Percentiles rank a stretch among this genome's conserved stretches.
Evolutionary conservation across 2,888 invertebrate genomes (phyloP).

Genomic region (Dyspetes luteomarginatus): DNA sequence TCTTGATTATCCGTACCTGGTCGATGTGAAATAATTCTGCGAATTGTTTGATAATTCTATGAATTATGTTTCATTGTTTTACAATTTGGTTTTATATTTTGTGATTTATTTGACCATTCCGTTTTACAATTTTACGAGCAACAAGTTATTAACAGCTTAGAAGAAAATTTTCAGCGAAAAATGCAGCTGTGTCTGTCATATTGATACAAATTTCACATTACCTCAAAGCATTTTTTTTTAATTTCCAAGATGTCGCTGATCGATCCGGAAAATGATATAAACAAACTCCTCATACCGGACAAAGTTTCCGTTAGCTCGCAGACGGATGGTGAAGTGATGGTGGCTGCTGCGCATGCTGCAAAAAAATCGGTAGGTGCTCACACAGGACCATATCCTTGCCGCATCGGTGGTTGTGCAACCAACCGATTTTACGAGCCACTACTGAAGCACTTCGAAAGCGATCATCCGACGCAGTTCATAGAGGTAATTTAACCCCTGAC

Average conservation of each 20-base stretch:
- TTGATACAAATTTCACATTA: too few relatives aligned
- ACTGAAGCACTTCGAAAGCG: constrained; percentile 85
- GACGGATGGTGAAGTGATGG: constrained; percentile 19
- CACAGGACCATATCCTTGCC: constrained; percentile 84
- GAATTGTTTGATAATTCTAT: too few relatives aligned
- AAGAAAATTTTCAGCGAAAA: too few relatives aligned
- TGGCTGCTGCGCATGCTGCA: constrained; percentile 71
- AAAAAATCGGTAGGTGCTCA: constrained; percentile 70
- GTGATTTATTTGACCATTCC: too few relatives aligned
- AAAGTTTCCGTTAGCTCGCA: constrained; percentile 31
- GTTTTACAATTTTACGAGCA: too few relatives aligned
- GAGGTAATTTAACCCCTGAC: constrained; percentile 80
- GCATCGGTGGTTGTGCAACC: constrained; percentile 83
- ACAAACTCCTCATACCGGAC: constrained; percentile 41
- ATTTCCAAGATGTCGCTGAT: constrained; percentile 51
- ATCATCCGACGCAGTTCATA: constrained; percentile 84
- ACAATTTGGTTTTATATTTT: too few relatives aligned
- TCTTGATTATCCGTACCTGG: too few relatives aligned
- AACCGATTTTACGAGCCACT: constrained; percentile 83
- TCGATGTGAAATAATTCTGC: too few relatives aligned
- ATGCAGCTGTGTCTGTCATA: too few relatives aligned
- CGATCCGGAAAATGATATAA: constrained; percentile 49
- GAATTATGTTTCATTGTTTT: too few relatives aligned
- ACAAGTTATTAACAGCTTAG: too few relatives aligned
- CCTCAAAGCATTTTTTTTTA: too few relatives aligned